Evolutionary conservation across 2,888 invertebrate genomes (phyloP).

Genomic region (Spilarctia lutea): DNA sequence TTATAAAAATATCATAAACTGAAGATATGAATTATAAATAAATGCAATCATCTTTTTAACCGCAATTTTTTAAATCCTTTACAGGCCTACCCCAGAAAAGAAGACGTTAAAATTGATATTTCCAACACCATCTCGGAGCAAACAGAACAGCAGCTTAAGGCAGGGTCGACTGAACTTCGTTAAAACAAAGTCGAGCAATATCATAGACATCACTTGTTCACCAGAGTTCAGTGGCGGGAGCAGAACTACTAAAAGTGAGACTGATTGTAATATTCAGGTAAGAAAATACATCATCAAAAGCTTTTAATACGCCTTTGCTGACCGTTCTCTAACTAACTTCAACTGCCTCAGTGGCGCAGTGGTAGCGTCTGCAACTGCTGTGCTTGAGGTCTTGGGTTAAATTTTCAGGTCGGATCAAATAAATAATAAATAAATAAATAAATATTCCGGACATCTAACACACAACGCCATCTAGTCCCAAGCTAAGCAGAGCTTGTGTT

Average conservation of each 20-base stretch:
- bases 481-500: too few species aligned
- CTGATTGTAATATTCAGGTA: slow-evolving; percentile 50
- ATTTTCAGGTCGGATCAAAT: too few species aligned
- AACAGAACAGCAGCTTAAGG: slow-evolving; percentile 51
- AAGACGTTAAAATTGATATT: slow-evolving; percentile 66
- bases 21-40: background rate
- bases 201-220: slow-evolving; percentile 74
- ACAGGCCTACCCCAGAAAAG: slow-evolving; percentile 69
- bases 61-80: background rate
- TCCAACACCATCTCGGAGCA: slow-evolving; percentile 55
- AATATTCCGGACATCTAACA: too few species aligned
- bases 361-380: too few species aligned
- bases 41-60: background rate
- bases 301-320: too few species aligned
- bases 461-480: too few species aligned
- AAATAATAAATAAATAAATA: too few species aligned
- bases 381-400: too few species aligned
- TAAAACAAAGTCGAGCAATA: slow-evolving; percentile 51
- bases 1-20: background rate
- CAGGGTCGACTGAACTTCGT: slow-evolving; percentile 66
- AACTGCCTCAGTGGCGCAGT: too few species aligned
- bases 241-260: slow-evolving; percentile 31
- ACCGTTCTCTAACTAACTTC: too few species aligned
- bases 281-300: background rate
- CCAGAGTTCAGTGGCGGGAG: slow-evolving; percentile 60